A percentile compares a stretch with the other conserved stretches of the same genome.
Conservation (phyloP, 1,140 invertebrate genomes). For the Argopecten irradians region DNA sequence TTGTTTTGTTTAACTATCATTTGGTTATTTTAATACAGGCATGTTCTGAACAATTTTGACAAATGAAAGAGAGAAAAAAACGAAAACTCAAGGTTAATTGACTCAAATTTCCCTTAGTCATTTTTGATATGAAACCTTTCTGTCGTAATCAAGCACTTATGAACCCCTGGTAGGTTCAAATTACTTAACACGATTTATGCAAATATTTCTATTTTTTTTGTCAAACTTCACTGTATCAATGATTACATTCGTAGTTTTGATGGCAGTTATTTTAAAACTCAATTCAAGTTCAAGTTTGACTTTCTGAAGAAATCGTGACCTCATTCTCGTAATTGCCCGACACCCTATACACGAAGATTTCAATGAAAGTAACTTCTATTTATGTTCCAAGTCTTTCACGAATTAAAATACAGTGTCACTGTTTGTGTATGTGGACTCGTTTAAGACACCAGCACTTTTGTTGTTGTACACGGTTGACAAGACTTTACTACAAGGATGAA, state of each 20-base stretch:
- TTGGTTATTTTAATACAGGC: no score
- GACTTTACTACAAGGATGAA: not conserved
- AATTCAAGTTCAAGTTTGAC: not conserved
- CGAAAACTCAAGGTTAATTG: no score
- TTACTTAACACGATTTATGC: no score
- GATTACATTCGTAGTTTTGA: not conserved
- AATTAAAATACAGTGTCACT: not conserved
- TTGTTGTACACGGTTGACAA: not conserved
- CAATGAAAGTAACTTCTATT: conserved; percentile 11
- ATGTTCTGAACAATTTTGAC: no score
- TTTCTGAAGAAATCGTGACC: not conserved
- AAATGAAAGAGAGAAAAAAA: no score
- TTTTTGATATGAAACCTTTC: no score
- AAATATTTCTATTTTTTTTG: no score
- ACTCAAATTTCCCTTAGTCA: no score
- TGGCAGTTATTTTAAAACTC: not conserved
- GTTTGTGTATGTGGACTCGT: not conserved
- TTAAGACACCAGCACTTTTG: not conserved
- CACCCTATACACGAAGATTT: not conserved
- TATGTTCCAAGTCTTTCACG: not conserved
- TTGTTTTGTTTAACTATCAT: no score
- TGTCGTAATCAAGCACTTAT: no score
- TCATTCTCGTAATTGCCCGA: not conserved
- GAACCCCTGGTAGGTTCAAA: no score
- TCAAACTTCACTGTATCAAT: not conserved